Percentiles rank a stretch among this genome's conserved stretches.
Evolutionary conservation across 2,797 vertebrate species (phyloP).

Genomic region (Catostomus latipinnis): DNA sequence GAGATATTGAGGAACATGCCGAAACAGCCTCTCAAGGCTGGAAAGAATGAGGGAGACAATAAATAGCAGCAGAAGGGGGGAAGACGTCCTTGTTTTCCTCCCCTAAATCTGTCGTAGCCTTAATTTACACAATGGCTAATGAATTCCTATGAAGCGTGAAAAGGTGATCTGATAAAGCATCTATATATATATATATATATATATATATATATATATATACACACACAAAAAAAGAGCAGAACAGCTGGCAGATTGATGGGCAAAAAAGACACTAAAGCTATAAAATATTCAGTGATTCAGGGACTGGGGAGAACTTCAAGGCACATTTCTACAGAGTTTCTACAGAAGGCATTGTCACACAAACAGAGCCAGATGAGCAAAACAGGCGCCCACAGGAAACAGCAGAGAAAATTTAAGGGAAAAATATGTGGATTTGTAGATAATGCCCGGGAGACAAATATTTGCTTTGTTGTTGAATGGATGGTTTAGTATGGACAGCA

Average conservation of each 20-base stretch:
- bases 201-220: constrained; percentile 45
- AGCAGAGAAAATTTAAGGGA: constrained; percentile 15
- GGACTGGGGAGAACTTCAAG: constrained; percentile 45
- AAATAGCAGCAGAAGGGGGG: constrained; percentile 57
- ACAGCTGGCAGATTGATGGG: constrained; percentile 55
- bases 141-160: constrained; percentile 56
- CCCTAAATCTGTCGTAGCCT: constrained; percentile 57
- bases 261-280: constrained; percentile 47
- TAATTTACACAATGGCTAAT: constrained; percentile 63
- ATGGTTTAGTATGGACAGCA: constrained; percentile 25
- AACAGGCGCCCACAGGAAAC: not conserved
- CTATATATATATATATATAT: constrained; percentile 50
- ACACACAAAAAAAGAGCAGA: constrained; percentile 30
- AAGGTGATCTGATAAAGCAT: constrained; percentile 55
- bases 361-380: constrained; percentile 28
- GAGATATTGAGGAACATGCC: constrained; percentile 42
- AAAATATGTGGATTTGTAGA: constrained; percentile 38
- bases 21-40: constrained; percentile 47
- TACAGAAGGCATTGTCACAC: constrained; percentile 30
- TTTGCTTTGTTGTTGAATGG: constrained; percentile 30
- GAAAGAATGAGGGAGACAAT: constrained; percentile 52
- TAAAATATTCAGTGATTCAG: constrained; percentile 58
- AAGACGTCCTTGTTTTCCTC: constrained; percentile 58
- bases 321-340: constrained; percentile 45
- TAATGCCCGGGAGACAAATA: constrained; percentile 39